Evolutionary conservation across 2,797 vertebrate genomes (phyloP), one percentile per base, ranked within the genome.

Genomic region (Sylvilagus floridanus): DNA sequence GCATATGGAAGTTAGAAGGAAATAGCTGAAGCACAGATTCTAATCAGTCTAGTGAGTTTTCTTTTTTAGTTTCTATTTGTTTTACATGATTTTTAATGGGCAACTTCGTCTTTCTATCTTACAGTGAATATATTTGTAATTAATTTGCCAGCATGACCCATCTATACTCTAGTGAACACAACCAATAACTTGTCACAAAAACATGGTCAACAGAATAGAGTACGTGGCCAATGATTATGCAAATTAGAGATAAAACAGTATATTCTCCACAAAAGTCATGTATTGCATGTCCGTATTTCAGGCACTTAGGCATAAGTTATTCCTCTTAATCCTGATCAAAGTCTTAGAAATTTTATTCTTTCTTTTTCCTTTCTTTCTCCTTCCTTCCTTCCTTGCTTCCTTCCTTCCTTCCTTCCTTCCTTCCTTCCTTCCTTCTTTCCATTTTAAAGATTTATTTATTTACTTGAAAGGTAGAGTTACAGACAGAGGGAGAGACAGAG

Each of bases 1-100:
- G 11, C 83, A 6, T 52, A 1, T 68, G 32, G 17, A 90, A 90
- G 32, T 76, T 84, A 77, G n/a, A 81, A 88, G 57, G 2, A 79
- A 73, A 13, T 19, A 82, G 5, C 42, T 68, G 91, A 69, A 32
- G 52, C 42, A 95, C 85, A 86, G 28, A 68, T 84, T 91, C 66
- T 81, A 19, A 72, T 63, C 14, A 92, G 2, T 12, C 7, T 21
- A 19, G 4, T 75, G 65, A 76, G 17, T 60, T 77, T 92, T 1
- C 62, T 16, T 72, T 37, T 84, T 47, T 85, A 69, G 21, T 42
- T 72, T 65, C 10, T 5, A 14, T 21, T 85, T 88, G 26, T 63
- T 94, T 88, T 52, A 52, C 26, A 76, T 3, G 77, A 68, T 54
- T 66, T 94, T 86, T 82, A 17, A 28, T 24, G 35, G 78, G 26